These are phyloP conservation scores for Venustaconcha ellipsiformis DNA, from an alignment of 1,140 invertebrate species.

Conservation along the genomic window DNA sequence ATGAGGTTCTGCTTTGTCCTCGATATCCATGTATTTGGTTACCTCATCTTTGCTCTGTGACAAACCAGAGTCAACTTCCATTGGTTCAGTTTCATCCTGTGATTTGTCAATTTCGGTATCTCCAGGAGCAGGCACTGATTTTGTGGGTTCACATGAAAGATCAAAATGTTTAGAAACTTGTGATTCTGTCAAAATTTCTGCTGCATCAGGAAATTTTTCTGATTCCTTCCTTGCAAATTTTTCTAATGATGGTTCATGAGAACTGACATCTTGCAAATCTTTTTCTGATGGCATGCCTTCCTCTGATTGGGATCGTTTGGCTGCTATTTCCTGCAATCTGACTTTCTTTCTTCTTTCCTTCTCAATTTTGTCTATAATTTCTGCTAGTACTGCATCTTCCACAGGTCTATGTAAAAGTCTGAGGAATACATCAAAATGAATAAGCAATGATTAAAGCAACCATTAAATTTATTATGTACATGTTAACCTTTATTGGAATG, in stretches of 20 bases:
- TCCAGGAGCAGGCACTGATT: constrained; percentile 4
- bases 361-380: constrained; percentile 49
- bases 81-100: constrained; percentile 21
- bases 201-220: no score
- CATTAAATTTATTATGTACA: neutral
- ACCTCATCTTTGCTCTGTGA: neutral
- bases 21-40: constrained; percentile 17
- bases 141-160: constrained; percentile 22
- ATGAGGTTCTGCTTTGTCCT: neutral
- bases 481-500: no score
- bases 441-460: neutral
- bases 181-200: no score
- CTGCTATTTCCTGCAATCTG: constrained; percentile 44
- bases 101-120: neutral
- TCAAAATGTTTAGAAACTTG: neutral
- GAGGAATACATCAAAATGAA: constrained; percentile 6
- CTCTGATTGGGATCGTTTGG: constrained; percentile 17
- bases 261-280: no score
- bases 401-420: constrained; percentile 61
- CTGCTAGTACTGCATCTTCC: constrained; percentile 45
- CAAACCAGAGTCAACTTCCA: constrained; percentile 26
- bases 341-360: constrained; percentile 53
- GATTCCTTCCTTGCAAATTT: no score
- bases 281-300: no score
- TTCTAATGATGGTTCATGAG: no score